Conservation (phyloP, 2,888 invertebrate species). For the Laspeyria flexula region DNA sequence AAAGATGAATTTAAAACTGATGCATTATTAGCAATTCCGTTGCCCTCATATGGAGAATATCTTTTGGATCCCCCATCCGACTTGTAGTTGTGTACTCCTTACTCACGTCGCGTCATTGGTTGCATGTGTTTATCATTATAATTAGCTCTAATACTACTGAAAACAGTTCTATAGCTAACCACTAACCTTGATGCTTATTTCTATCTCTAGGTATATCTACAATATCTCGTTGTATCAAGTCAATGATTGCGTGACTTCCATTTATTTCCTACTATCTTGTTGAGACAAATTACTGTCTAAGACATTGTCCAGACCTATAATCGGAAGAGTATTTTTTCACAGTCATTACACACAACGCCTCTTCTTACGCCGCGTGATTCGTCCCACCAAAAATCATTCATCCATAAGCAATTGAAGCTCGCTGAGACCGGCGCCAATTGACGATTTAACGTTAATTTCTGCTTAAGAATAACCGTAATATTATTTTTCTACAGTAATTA, state of each 20-base stretch:
- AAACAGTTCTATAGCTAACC: no score
- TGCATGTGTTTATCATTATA: no score
- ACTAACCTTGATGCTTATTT: no score
- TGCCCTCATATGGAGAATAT: no score
- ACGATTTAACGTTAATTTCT: not conserved
- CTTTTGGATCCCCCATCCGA: no score
- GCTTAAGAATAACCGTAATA: not conserved
- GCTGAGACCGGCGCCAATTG: slow-evolving; percentile 3
- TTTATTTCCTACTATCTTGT: not conserved
- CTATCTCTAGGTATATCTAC: no score
- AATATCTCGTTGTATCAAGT: no score
- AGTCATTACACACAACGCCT: not conserved
- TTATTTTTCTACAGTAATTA: not conserved
- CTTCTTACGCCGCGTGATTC: not conserved
- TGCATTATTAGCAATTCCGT: no score
- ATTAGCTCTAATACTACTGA: no score
- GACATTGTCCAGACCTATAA: not conserved
- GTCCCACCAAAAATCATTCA: slow-evolving; percentile 4
- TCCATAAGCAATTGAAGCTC: not conserved
- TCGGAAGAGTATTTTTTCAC: slow-evolving; percentile 1
- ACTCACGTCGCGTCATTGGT: no score
- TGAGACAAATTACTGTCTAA: not conserved
- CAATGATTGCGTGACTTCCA: not conserved
- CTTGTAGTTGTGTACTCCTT: no score
- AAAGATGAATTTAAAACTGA: no score